Evolutionary conservation across 1,140 invertebrate genomes (phyloP).

Genomic region (Ericerus pela): DNA sequence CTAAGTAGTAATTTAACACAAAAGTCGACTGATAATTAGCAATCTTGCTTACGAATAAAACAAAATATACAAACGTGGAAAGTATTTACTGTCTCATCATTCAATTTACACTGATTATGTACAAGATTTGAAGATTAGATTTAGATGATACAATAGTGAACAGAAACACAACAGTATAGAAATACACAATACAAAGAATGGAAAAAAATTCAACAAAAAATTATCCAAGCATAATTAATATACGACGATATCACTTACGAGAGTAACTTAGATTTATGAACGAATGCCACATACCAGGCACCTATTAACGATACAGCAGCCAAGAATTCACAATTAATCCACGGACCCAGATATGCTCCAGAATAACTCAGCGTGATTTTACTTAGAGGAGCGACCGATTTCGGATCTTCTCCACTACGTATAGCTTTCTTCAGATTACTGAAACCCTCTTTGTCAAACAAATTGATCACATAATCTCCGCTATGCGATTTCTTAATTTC

Average conservation of each 20-base stretch:
- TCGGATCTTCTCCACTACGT: conserved; percentile 47
- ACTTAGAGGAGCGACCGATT: conserved; percentile 52
- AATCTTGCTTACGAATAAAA: no score
- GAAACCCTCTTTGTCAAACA: conserved; percentile 85
- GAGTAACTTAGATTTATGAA: conserved; percentile 62
- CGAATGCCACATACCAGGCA: conserved; percentile 74
- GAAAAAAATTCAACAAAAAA: not conserved
- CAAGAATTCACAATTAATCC: conserved; percentile 81
- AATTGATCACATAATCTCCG: conserved; percentile 60
- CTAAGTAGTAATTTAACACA: no score
- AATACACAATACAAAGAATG: not conserved
- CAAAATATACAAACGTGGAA: no score
- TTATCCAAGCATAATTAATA: not conserved
- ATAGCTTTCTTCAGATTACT: conserved; percentile 60
- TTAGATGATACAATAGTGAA: no score
- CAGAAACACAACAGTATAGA: not conserved
- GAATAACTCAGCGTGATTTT: conserved; percentile 63
- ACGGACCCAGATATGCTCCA: conserved; percentile 77
- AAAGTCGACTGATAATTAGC: no score
- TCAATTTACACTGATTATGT: no score
- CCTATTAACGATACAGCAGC: conserved; percentile 57
- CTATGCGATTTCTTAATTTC: conserved; percentile 62
- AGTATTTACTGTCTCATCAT: no score
- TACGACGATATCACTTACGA: conserved; percentile 32
- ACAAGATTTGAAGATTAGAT: no score